These are phyloP conservation scores for Platalea minor DNA, from an alignment of 2,797 vertebrate species.

Conservation along the genomic window DNA sequence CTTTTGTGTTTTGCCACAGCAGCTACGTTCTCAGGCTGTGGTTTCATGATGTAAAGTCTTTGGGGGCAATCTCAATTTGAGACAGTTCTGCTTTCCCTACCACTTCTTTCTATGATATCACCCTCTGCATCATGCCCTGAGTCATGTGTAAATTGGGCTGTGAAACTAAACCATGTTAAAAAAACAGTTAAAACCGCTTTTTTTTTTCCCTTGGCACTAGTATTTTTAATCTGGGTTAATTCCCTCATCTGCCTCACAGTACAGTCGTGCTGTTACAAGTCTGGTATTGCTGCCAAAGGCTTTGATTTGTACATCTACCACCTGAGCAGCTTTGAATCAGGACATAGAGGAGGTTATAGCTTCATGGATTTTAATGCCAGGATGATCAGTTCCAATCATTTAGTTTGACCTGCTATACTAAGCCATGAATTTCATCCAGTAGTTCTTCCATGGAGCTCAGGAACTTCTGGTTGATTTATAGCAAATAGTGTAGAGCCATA, in stretches of 20 bases:
- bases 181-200: background rate
- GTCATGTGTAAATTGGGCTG: background rate
- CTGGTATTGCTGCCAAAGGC: conserved; percentile 1
- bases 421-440: background rate
- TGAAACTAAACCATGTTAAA: background rate
- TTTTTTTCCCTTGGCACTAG: background rate
- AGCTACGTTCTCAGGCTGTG: background rate
- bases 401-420: background rate
- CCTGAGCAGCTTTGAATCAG: conserved; percentile 31
- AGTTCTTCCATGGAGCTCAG: background rate
- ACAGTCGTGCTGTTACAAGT: background rate
- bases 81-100: background rate
- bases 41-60: background rate
- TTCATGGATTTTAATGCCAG: background rate
- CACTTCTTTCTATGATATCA: background rate
- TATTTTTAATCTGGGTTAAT: conserved; percentile 39
- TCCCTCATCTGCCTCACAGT: background rate
- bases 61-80: background rate
- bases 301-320: conserved; percentile 25
- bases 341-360: background rate
- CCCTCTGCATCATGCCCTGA: background rate
- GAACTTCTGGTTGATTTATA: background rate
- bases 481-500: background rate
- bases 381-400: background rate
- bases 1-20: background rate